Percentiles rank a stretch among this genome's conserved stretches.
phyloP scores from a whole-genome alignment of 2,797 vertebrate species.

The Sebastes wilsoni region DNA sequence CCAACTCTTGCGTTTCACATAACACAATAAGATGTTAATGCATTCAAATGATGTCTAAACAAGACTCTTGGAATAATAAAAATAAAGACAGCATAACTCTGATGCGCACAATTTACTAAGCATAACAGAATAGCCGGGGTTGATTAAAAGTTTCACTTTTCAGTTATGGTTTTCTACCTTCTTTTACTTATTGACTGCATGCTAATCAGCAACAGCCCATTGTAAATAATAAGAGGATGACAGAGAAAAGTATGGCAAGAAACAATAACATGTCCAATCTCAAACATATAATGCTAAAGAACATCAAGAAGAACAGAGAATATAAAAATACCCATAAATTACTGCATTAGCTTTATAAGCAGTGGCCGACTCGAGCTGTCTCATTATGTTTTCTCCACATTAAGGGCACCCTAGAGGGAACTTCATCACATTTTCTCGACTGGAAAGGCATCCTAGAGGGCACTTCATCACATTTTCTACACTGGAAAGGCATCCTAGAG shows the following conservation, averaged over 20 bases:
- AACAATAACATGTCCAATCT: not conserved
- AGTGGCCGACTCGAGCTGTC: not conserved
- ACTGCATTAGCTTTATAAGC: not conserved
- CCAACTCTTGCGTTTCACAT: not conserved
- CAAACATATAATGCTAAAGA: not conserved
- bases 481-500: fast-evolving
- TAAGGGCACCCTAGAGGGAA: not conserved
- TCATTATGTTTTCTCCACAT: too few relatives aligned
- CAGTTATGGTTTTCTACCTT: not conserved
- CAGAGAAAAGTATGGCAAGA: not conserved
- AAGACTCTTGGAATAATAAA: not conserved
- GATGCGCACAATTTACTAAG: not conserved
- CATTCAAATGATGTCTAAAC: not conserved
- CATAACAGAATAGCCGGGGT: not conserved
- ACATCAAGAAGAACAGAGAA: not conserved
- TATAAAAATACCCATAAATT: not conserved
- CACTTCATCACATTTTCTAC: fast-evolving
- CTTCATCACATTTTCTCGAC: too few relatives aligned
- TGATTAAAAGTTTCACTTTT: not conserved
- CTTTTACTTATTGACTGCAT: not conserved
- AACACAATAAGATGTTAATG: not conserved
- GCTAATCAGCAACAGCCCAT: not conserved
- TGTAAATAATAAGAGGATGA: not conserved
- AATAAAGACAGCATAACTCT: not conserved
- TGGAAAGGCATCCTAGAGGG: too few relatives aligned